phyloP scores from a whole-genome alignment of 2,113 vertebrate species.

The Narcine bancroftii region DNA sequence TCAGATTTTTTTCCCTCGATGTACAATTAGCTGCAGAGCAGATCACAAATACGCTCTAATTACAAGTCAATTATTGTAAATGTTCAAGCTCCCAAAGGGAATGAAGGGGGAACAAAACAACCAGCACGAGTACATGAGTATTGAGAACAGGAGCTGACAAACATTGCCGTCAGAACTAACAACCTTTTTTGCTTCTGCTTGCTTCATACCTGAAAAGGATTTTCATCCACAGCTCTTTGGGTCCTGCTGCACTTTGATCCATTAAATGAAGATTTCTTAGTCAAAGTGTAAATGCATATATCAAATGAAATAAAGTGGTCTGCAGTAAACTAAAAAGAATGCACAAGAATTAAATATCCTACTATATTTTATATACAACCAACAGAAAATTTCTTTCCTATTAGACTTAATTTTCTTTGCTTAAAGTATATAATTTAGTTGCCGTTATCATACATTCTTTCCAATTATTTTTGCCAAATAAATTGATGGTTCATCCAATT shows the following conservation, averaged over 20 bases:
- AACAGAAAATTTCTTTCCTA: neutral
- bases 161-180: neutral
- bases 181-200: neutral
- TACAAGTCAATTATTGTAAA: slow-evolving; percentile 37
- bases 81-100: slow-evolving; percentile 35
- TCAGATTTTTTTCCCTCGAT: slow-evolving; percentile 27
- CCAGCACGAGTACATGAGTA: slow-evolving; percentile 28
- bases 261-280: neutral
- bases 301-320: neutral
- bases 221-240: neutral
- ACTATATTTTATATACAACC: neutral
- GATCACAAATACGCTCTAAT: slow-evolving; percentile 32
- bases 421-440: neutral
- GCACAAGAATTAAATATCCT: neutral
- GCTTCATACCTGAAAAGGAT: slow-evolving; percentile 11
- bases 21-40: slow-evolving; percentile 33
- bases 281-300: neutral
- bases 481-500: neutral
- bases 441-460: neutral
- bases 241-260: neutral
- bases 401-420: neutral
- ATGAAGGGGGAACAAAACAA: slow-evolving; percentile 8
- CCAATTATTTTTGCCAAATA: neutral
- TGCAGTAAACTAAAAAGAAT: neutral
- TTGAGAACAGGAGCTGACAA: slow-evolving; percentile 19